Base-by-base conservation (phyloP, 1,140 invertebrate genomes). In the Coelopa frigida region DNA sequence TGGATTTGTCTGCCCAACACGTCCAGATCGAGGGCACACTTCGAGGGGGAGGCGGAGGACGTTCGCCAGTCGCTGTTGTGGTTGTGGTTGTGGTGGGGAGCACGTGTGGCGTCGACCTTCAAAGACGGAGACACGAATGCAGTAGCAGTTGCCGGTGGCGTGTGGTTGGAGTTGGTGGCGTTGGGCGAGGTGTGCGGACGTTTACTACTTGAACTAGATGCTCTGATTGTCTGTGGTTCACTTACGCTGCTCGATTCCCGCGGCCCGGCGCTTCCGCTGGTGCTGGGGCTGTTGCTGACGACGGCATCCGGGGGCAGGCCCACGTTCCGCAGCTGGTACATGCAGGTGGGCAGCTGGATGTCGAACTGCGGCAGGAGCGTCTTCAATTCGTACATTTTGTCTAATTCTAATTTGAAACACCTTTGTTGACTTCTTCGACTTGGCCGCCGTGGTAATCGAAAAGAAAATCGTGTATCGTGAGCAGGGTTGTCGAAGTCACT, bases 1-100 rank as follows among this genome's bases (percentile, higher is more conserved):
- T 67, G 63, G 49, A 67, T 66, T 52, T 63, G 53, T 46, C 48
- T 49, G 52, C 62, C 56, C 58, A 66, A 59, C 57, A 45, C 54
- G 49, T 66, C 62, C 62, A 66, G 63, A 61, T 66, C 55, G 54
- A 66, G 62, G 50, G 53, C 62, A 54, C 62, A 64, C 55, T 49
- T 52, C 46, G 52, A 36, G n/a, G n/a, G n/a, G 27, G n/a, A 8
- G 31, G 4, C 31, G 31, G 8, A n/a, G 31, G 17, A 46, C 43
- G 22, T 35, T 36, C 31, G 26, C 20, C 20, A 31, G 36, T 23
- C 33, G 41, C 29, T 27, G 35, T 32, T 20, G 48, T 21, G 26
- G 48, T 31, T 15, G 29, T 26, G 29, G 15, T 17, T 14, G 41
- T 43, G 26, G 41, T 43, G 17, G 23, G 20, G 33, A 43, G 18